These are phyloP conservation scores for Galaxias olidus DNA, from an alignment of 2,797 vertebrate genomes.

Conservation along the genomic window DNA sequence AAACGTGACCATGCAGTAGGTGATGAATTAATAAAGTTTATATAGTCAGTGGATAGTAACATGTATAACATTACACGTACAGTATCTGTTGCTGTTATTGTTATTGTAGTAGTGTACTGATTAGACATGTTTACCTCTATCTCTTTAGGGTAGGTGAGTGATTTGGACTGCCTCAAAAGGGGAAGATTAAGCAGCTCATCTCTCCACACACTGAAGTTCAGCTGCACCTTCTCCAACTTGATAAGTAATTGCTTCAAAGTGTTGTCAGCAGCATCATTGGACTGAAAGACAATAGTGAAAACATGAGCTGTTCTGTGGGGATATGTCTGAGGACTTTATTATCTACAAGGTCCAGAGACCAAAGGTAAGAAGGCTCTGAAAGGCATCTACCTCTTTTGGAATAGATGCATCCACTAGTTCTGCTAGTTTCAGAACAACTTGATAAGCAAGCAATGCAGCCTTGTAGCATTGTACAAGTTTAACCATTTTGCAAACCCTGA, in stretches of 20 bases:
- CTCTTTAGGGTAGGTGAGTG: constrained; percentile 60
- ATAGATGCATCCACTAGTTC: constrained; percentile 40
- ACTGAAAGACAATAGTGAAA: constrained; percentile 9
- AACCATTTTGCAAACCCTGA: neutral
- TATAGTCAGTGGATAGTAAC: no score
- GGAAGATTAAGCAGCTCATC: constrained; percentile 30
- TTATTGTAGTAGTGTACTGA: neutral
- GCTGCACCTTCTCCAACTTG: neutral
- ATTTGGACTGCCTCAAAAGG: neutral
- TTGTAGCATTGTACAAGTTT: constrained; percentile 33
- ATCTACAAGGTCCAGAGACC: neutral
- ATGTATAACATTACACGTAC: no score
- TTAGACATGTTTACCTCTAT: constrained; percentile 52
- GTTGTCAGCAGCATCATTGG: neutral
- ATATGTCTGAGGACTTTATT: no score
- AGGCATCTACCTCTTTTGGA: constrained; percentile 39
- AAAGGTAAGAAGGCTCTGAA: fast-evolving
- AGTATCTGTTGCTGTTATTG: no score
- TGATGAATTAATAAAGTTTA: no score
- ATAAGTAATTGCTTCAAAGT: neutral
- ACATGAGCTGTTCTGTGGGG: no score
- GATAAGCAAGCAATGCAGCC: constrained; percentile 50
- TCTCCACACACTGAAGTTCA: constrained; percentile 46
- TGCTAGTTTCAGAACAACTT: constrained; percentile 60
- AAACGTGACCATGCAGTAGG: neutral